Percentiles rank a stretch among this genome's conserved stretches.
phyloP scores from a whole-genome alignment of 1,140 invertebrate species.

The Agrilus planipennis region DNA sequence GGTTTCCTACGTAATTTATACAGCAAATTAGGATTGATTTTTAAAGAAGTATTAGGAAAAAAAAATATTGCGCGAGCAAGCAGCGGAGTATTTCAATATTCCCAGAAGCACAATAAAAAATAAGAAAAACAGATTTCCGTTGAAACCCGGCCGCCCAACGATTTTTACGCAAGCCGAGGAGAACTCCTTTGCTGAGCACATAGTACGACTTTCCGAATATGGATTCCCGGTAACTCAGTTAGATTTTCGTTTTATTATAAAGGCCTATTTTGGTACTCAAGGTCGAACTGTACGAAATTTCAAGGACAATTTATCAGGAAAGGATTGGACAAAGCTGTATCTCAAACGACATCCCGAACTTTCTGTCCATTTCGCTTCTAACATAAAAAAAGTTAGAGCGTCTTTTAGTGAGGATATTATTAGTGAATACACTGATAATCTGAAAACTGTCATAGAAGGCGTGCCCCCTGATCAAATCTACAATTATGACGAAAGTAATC shows the following conservation, averaged over 20 bases:
- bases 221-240: not conserved
- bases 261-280: not conserved
- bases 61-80: too few relatives aligned
- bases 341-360: constrained; percentile 1
- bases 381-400: constrained; percentile 9
- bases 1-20: too few relatives aligned
- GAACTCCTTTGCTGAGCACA: too few relatives aligned
- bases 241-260: not conserved
- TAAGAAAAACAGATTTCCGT: too few relatives aligned
- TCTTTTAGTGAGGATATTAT: constrained; percentile 1
- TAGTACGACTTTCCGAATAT: too few relatives aligned
- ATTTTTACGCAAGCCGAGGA: too few relatives aligned
- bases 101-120: too few relatives aligned
- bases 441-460: constrained; percentile 1
- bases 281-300: not conserved
- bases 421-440: constrained; percentile 6
- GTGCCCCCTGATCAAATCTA: constrained; percentile 19
- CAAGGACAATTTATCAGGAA: constrained; percentile 1
- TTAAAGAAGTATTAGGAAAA: too few relatives aligned
- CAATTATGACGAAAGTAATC: constrained; percentile 36
- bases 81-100: too few relatives aligned
- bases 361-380: constrained; percentile 3
- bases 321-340: constrained; percentile 3
- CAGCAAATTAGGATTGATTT: too few relatives aligned
- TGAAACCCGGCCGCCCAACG: too few relatives aligned